Percentiles rank a stretch among this genome's conserved stretches.
Conservation (phyloP, 2,888 invertebrate genomes). For the Synergus itoensis region DNA sequence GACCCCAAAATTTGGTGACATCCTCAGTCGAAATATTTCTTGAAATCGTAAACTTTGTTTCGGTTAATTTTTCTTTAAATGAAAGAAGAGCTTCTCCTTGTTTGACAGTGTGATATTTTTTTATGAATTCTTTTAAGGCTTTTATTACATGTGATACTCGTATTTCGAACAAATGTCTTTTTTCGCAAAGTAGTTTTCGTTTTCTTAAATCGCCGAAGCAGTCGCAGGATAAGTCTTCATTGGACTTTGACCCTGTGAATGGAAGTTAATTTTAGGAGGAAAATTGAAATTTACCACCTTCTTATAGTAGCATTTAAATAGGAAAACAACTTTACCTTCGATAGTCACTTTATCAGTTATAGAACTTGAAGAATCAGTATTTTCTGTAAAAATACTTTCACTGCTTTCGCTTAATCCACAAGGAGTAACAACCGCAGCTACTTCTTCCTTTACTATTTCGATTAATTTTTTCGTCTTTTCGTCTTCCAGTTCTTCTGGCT, state of each 20-base stretch:
- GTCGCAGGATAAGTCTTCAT: conserved; percentile 2
- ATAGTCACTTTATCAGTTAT: conserved; percentile 39
- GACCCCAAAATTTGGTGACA: conserved; percentile 84
- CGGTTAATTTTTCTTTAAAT: conserved; percentile 72
- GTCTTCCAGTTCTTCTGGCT: conserved; percentile 11
- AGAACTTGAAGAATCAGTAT: not conserved
- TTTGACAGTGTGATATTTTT: conserved; percentile 72
- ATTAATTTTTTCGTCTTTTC: conserved; percentile 52
- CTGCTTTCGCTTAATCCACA: not conserved
- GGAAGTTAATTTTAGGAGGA: not conserved
- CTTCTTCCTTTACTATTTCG: conserved; percentile 49
- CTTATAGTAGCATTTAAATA: not conserved
- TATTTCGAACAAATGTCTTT: conserved; percentile 83
- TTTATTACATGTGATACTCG: conserved; percentile 84
- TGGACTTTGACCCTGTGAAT: not conserved
- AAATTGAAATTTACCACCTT: not conserved
- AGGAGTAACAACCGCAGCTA: conserved; percentile 5
- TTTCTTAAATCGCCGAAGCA: conserved; percentile 19
- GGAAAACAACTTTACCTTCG: conserved; percentile 29
- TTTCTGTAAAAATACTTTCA: not conserved
- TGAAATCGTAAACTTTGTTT: conserved; percentile 79
- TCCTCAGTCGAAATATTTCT: conserved; percentile 80
- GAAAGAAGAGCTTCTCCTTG: conserved; percentile 65
- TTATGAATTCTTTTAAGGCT: conserved; percentile 83
- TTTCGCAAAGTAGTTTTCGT: conserved; percentile 63